Evolutionary conservation across 2,113 vertebrate species (phyloP).

Genomic region (Azemiops feae): DNA sequence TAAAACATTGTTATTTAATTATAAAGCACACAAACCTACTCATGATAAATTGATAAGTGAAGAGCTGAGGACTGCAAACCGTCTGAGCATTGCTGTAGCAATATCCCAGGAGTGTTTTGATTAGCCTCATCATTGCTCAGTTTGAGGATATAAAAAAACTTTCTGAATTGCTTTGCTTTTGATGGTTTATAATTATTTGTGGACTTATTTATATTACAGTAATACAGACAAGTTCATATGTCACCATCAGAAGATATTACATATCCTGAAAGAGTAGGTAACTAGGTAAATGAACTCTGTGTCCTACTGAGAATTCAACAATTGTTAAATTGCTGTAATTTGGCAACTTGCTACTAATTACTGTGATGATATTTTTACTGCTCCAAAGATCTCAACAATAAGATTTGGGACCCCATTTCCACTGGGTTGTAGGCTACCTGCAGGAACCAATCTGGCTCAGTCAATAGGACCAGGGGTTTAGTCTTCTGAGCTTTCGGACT

Average conservation of each 20-base stretch:
- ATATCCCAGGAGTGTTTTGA: background rate
- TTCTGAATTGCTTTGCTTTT: background rate
- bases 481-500: background rate
- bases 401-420: background rate
- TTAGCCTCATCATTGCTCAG: background rate
- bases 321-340: background rate
- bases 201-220: background rate
- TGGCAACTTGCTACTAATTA: background rate
- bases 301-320: background rate
- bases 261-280: background rate
- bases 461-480: background rate
- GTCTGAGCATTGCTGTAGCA: background rate
- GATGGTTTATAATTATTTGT: background rate
- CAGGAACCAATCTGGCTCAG: background rate
- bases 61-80: background rate
- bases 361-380: background rate
- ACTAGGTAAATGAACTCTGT: background rate
- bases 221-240: background rate
- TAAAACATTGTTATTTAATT: background rate
- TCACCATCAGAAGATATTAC: background rate
- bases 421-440: background rate
- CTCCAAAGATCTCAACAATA: background rate
- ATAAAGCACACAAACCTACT: background rate
- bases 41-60: background rate
- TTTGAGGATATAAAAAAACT: background rate